Percentiles rank a stretch among this genome's conserved stretches.
phyloP scores from a whole-genome alignment of 1,140 invertebrate species.

The Macrotrachela quadricornifera region DNA sequence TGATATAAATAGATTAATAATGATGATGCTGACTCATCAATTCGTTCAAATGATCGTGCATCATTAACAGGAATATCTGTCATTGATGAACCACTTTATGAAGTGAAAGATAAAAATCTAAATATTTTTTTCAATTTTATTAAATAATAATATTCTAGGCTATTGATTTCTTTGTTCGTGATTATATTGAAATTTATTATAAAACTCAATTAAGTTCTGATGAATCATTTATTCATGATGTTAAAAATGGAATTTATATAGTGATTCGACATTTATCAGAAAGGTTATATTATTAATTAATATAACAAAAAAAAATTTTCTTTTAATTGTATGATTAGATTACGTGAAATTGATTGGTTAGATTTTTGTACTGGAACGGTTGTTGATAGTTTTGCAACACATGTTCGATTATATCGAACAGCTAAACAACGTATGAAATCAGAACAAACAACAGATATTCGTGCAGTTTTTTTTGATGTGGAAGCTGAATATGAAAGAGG shows the following conservation, averaged over 20 bases:
- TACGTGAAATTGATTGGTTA: slow-evolving; percentile 3
- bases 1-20: too few species aligned
- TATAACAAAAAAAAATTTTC: background rate
- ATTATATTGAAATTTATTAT: slow-evolving; percentile 5
- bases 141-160: background rate
- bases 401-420: background rate
- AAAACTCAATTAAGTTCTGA: background rate
- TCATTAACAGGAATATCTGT: too few species aligned
- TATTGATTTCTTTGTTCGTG: slow-evolving; percentile 2
- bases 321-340: background rate
- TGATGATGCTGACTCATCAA: too few species aligned
- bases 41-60: too few species aligned
- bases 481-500: slow-evolving; percentile 59
- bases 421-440: background rate
- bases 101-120: too few species aligned
- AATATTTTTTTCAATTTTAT: too few species aligned
- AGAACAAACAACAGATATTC: slow-evolving; percentile 31
- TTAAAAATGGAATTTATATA: background rate
- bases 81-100: too few species aligned
- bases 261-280: background rate
- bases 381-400: background rate
- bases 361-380: background rate
- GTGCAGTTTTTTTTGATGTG: slow-evolving; percentile 62
- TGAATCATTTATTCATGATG: background rate
- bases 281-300: background rate